Evolutionary conservation across 1,140 invertebrate genomes (phyloP).

Genomic region (Zaprionus ornatus): DNA sequence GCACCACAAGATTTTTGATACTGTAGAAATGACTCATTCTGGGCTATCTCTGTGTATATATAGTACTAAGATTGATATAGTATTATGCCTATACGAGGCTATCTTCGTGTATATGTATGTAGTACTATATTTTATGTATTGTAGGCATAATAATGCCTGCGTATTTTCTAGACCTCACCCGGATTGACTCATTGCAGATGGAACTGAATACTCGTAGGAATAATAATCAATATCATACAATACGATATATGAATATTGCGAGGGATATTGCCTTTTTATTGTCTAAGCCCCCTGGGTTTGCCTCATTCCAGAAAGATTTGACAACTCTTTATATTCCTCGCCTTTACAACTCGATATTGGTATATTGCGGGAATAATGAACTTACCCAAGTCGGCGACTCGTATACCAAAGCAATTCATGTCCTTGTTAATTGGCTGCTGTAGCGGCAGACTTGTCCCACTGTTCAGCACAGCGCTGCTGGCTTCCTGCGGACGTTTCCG

Average conservation of each 20-base stretch:
- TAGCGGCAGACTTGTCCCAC: slow-evolving; percentile 62
- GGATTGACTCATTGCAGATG: background rate
- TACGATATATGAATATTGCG: no score
- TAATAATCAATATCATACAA: no score
- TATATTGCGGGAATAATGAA: slow-evolving; percentile 22
- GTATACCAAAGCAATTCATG: slow-evolving; percentile 84
- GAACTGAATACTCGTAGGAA: background rate
- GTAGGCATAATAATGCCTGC: no score
- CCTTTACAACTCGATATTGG: background rate
- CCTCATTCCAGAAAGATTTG: background rate
- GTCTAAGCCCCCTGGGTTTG: no score
- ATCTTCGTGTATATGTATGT: no score
- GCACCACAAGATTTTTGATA: background rate
- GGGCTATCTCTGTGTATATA: background rate
- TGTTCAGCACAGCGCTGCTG: slow-evolving; percentile 84
- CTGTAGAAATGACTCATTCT: background rate
- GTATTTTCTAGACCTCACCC: background rate
- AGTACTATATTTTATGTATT: no score
- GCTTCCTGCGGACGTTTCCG: slow-evolving; percentile 89
- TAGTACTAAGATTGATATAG: background rate
- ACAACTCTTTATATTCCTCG: background rate
- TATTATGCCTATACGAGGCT: background rate
- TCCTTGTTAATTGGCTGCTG: slow-evolving; percentile 80
- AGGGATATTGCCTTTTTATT: no score
- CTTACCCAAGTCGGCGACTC: slow-evolving; percentile 86